Evolutionary conservation across 1,140 invertebrate genomes (phyloP), one percentile per base, ranked within the genome.

Genomic region (Aphaenogaster ashmeadi): DNA sequence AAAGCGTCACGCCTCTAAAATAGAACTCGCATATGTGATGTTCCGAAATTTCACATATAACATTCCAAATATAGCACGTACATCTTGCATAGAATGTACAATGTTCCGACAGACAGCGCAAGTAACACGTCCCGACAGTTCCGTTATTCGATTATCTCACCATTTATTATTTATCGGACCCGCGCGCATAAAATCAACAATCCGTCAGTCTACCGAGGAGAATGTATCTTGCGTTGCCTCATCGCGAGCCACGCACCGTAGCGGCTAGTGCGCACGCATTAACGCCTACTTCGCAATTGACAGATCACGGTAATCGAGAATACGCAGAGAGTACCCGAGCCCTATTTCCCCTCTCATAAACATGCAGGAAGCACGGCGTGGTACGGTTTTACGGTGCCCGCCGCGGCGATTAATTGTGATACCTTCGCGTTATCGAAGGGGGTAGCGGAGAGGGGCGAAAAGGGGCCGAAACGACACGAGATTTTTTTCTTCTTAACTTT

Each of bases 261-360:
- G 5, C 52, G 3, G 15, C 4, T 36, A 21, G n/a, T 9, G 56
- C 66, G 38, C 6, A 36, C 21, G 36, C 52, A 52, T 74, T 13
- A 50, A 83, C 50, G 50, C 66, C 44, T 83, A 83, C 62, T 18
- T 67, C 69, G 18, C 8, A 78, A 83, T 44, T 90, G 84, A 90
- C 78, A 90, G 89, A 83, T 90, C 72, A 90, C 72, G 66, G 11
- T 47, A 77, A 52, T 36, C 67, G 15, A 15, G 27, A 50, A 9
- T 66, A 74, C 54, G 33, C 21, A 74, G n/a, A 38, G 80, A 58
- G 69, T 27, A 15, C 18, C n/a, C 8, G 11, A 66, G 58, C 47
- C 71, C 87, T 78, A 60, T 79, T 69, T 41, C 44, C 60, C 13
- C 58, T 90, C 69, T 74, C 66, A 47, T 74, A 38, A 64, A 11